phyloP scores from a whole-genome alignment of 2,113 vertebrate species.

The Mesembrinibis cayennensis region DNA sequence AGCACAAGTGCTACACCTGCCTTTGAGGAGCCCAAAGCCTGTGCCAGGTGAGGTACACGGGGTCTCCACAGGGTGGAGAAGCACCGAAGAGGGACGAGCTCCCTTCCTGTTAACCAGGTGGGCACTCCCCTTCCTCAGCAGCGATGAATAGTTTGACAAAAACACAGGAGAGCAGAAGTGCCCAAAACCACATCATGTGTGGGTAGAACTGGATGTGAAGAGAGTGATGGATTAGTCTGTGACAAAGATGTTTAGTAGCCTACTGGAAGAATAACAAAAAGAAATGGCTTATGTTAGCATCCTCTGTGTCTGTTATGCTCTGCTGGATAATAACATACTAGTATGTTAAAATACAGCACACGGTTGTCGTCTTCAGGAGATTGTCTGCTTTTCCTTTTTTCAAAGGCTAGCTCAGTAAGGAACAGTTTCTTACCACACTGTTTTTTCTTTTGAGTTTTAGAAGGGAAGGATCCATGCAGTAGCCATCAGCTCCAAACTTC shows the following conservation, averaged over 20 bases:
- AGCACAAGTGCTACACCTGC: neutral
- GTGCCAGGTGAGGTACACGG: neutral
- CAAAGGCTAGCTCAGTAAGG: neutral
- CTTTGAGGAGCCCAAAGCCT: neutral
- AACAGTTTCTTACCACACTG: neutral
- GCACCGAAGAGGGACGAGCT: neutral
- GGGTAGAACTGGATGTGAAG: neutral
- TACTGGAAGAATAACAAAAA: neutral
- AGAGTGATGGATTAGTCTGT: neutral
- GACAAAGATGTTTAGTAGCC: neutral
- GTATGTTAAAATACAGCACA: neutral
- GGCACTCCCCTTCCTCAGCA: neutral
- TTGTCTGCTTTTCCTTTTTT: neutral
- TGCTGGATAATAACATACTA: neutral
- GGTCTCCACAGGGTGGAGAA: neutral
- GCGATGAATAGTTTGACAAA: neutral
- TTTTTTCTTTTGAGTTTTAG: neutral
- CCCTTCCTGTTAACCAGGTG: neutral
- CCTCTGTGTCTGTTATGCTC: neutral
- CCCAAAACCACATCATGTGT: accelerated
- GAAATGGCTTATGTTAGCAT: neutral
- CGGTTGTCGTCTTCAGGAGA: neutral
- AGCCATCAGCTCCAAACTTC: neutral
- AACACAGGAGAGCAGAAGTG: neutral
- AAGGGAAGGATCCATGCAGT: neutral